Evolutionary conservation across 2,888 invertebrate species (phyloP).

Genomic region (Cheilosia grossa): DNA sequence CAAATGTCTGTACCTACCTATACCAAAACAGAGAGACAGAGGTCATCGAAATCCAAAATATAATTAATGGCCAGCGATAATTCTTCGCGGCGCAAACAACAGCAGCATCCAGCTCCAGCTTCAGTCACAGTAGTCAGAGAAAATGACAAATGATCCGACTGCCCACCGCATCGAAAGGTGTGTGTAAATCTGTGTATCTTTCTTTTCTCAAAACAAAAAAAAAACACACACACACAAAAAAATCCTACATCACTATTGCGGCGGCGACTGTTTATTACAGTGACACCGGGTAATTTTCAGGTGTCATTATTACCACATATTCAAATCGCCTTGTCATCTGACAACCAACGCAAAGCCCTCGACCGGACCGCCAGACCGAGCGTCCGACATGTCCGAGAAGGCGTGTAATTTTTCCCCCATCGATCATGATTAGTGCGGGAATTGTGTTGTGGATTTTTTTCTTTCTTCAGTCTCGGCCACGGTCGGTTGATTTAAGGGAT

Average conservation of each 20-base stretch:
- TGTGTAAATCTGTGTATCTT: conserved; percentile 28
- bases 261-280: conserved; percentile 48
- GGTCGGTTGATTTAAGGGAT: conserved; percentile 68
- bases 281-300: conserved; percentile 65
- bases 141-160: conserved; percentile 70
- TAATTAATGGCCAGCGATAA: conserved; percentile 71
- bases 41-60: conserved; percentile 65
- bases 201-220: conserved; percentile 4
- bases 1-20: conserved; percentile 39
- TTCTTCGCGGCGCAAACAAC: conserved; percentile 40
- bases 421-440: conserved; percentile 72
- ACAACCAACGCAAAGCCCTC: conserved; percentile 62
- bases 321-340: conserved; percentile 72
- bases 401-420: conserved; percentile 68
- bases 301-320: conserved; percentile 72
- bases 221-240: background rate
- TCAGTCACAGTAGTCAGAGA: conserved; percentile 67
- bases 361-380: conserved; percentile 36
- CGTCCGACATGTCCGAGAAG: conserved; percentile 41
- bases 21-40: conserved; percentile 20
- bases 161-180: conserved; percentile 51
- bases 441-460: conserved; percentile 52
- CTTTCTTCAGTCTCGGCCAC: conserved; percentile 26
- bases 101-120: conserved; percentile 46
- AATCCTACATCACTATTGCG: conserved; percentile 23